phyloP scores from a whole-genome alignment of 1,140 invertebrate genomes.

The Calliopsis andreniformis region DNA sequence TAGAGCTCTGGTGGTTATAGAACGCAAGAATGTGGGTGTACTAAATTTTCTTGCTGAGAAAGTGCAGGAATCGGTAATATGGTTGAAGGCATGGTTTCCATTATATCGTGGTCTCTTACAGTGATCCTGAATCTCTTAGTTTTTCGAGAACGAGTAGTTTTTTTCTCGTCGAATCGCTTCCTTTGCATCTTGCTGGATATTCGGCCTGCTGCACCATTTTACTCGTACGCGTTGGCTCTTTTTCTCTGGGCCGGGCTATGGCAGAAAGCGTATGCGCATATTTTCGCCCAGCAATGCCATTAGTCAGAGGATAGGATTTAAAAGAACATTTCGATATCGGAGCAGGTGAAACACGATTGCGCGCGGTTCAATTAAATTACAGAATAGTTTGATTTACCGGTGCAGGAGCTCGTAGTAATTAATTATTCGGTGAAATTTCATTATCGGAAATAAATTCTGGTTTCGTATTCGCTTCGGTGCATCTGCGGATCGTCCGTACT shows the following conservation, averaged over 20 bases:
- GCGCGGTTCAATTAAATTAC: conserved; percentile 23
- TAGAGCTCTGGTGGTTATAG: neutral
- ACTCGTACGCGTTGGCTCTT: neutral
- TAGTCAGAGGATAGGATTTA: conserved; percentile 23
- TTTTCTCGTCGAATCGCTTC: no score
- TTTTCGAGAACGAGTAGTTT: no score
- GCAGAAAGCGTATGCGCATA: conserved; percentile 17
- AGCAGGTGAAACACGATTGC: neutral
- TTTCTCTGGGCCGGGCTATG: no score
- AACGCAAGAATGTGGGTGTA: neutral
- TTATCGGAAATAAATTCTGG: conserved; percentile 40
- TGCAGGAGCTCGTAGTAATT: neutral
- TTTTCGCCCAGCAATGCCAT: conserved; percentile 17
- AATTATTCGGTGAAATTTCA: conserved; percentile 39
- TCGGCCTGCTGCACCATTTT: no score
- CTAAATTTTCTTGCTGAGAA: neutral
- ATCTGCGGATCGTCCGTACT: neutral
- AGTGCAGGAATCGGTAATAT: conserved; percentile 3
- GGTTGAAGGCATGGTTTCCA: neutral
- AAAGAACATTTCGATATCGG: conserved; percentile 5
- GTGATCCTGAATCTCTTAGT: no score
- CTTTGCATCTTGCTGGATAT: no score
- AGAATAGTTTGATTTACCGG: conserved; percentile 16
- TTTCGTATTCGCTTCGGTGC: conserved; percentile 10
- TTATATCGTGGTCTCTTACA: no score